Percentiles rank a stretch among this genome's conserved stretches.
Evolutionary conservation across 1,140 invertebrate species (phyloP).

Genomic region (Lordiphosa collinella): DNA sequence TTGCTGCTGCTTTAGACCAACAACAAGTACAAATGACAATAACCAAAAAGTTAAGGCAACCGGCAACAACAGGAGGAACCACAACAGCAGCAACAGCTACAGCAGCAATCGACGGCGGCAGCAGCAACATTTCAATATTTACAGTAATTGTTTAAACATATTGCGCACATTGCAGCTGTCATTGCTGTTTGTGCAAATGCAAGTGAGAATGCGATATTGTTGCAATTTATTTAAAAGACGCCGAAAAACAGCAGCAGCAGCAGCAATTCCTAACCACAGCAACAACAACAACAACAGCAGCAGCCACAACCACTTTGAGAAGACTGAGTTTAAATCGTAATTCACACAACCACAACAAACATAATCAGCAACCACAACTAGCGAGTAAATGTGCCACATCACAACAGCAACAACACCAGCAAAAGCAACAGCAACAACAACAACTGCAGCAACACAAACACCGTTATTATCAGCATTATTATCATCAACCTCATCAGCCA

Average conservation of each 20-base stretch:
- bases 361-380: constrained; percentile 20
- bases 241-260: constrained; percentile 4
- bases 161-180: constrained; percentile 34
- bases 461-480: constrained; percentile 1
- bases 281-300: constrained; percentile 19
- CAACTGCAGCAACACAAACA: background rate
- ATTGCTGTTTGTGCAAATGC: constrained; percentile 16
- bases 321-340: constrained; percentile 44
- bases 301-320: constrained; percentile 4
- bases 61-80: constrained; percentile 20
- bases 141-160: constrained; percentile 37
- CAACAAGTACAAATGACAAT: constrained; percentile 48
- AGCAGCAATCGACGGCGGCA: constrained; percentile 17
- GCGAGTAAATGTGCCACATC: constrained; percentile 1
- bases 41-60: constrained; percentile 26
- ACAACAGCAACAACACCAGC: constrained; percentile 23
- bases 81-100: background rate
- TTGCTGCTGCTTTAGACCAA: constrained; percentile 36
- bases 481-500: constrained; percentile 1
- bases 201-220: constrained; percentile 25
- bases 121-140: constrained; percentile 22
- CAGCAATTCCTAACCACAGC: constrained; percentile 3
- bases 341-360: constrained; percentile 24
- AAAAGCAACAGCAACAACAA: background rate
- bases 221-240: constrained; percentile 36